Conservation (phyloP, 92 coral and sea anemone genomes). For the Umimayanthus chanpuru region DNA sequence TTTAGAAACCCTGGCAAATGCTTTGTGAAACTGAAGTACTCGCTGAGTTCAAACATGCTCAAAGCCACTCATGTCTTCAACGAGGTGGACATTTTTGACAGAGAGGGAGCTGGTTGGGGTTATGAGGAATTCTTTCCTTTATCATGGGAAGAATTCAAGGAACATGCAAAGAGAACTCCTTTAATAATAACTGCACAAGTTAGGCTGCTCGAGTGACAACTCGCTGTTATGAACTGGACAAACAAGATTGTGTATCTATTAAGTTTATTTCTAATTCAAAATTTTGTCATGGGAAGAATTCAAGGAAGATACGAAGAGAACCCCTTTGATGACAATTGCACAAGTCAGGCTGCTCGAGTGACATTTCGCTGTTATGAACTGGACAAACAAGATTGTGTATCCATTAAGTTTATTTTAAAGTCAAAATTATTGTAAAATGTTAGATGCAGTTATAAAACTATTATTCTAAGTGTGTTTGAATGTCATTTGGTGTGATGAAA, state of each 20-base stretch:
- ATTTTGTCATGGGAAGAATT: slow-evolving; percentile 67
- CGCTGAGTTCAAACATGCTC: slow-evolving; percentile 79
- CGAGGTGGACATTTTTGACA: slow-evolving; percentile 88
- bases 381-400: not conserved
- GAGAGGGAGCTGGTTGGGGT: slow-evolving; percentile 93
- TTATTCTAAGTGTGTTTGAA: no score
- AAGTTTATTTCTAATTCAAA: no score
- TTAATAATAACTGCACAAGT: slow-evolving; percentile 82
- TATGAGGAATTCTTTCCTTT: slow-evolving; percentile 90
- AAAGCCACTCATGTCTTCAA: slow-evolving; percentile 89
- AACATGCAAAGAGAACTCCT: slow-evolving; percentile 72
- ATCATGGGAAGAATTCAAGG: slow-evolving; percentile 73
- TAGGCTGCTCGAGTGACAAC: slow-evolving; percentile 73
- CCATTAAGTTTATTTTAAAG: no score
- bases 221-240: not conserved
- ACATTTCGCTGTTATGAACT: not conserved
- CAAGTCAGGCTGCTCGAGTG: slow-evolving; percentile 86
- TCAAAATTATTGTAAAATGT: no score
- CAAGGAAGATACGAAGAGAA: slow-evolving; percentile 69
- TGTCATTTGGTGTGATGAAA: no score
- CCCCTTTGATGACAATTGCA: slow-evolving; percentile 72
- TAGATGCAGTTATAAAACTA: no score
- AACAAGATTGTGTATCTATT: not conserved
- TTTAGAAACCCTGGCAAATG: slow-evolving; percentile 75
- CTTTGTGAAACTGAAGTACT: slow-evolving; percentile 82